A percentile compares a stretch with the other conserved stretches of the same genome.
Evolutionary conservation across 2,797 vertebrate genomes (phyloP).

Genomic region (Pangasius djambal): DNA sequence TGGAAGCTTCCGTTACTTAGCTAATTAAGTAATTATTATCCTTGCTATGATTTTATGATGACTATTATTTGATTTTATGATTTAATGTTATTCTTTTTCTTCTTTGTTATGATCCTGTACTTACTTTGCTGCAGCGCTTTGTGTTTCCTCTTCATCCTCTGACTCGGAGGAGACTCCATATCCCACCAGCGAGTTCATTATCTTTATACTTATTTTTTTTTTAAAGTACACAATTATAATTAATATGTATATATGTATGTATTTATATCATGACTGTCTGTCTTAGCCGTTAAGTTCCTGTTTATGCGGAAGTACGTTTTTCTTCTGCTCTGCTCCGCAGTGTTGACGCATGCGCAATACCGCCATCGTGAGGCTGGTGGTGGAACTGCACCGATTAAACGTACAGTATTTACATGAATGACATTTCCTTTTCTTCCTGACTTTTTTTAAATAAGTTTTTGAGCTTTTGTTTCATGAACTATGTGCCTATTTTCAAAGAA

Average conservation of each 20-base stretch:
- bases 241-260: too few relatives aligned
- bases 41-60: too few relatives aligned
- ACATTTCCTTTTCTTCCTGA: neutral
- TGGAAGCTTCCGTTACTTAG: accelerated
- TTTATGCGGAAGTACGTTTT: neutral
- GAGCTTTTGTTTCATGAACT: neutral
- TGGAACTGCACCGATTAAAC: neutral
- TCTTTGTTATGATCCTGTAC: neutral
- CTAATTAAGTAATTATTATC: neutral
- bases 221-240: neutral
- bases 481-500: too few relatives aligned
- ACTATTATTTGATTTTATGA: too few relatives aligned
- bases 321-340: neutral
- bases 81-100: too few relatives aligned
- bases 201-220: neutral
- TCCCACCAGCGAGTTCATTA: conserved; percentile 76
- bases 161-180: conserved; percentile 79
- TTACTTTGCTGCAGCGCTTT: conserved; percentile 48
- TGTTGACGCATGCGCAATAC: neutral
- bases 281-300: neutral
- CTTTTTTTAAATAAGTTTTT: neutral
- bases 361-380: neutral
- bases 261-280: neutral
- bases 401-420: too few relatives aligned
- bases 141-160: conserved; percentile 71